phyloP scores from a whole-genome alignment of 2,888 invertebrate genomes.

The Myopa testacea region DNA sequence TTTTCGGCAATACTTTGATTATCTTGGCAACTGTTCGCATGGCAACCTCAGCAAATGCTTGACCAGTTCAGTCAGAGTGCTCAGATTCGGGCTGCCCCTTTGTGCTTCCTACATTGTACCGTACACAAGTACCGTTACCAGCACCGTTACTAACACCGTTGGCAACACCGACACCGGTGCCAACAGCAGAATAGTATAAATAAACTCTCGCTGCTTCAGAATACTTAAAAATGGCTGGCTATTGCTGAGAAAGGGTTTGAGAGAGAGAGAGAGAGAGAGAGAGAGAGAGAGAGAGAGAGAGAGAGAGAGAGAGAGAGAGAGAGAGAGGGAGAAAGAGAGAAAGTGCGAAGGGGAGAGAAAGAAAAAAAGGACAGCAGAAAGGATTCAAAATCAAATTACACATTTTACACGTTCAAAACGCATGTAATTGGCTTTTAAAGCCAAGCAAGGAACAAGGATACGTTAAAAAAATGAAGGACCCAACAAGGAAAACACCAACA shows the following conservation, averaged over 20 bases:
- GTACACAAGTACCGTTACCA: neutral
- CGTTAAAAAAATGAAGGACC: neutral
- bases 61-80: neutral
- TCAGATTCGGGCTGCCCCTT: neutral
- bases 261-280: neutral
- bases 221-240: conserved; percentile 17
- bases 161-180: neutral
- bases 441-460: conserved; percentile 37
- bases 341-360: neutral
- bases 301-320: neutral
- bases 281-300: conserved; percentile 12
- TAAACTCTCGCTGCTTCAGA: conserved; percentile 21
- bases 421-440: conserved; percentile 67
- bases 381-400: conserved; percentile 61
- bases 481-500: conserved; percentile 16
- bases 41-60: conserved; percentile 34
- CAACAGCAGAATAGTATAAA: conserved; percentile 8
- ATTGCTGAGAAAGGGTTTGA: neutral
- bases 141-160: neutral
- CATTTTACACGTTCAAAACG: conserved; percentile 65
- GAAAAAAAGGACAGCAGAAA: conserved; percentile 31
- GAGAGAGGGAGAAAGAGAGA: too few species aligned
- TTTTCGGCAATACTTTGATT: neutral
- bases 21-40: conserved; percentile 35
- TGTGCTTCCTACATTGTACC: neutral